Percentiles rank a stretch among this genome's conserved stretches.
phyloP scores from a whole-genome alignment of 2,888 invertebrate genomes.

The Phortica magna region DNA sequence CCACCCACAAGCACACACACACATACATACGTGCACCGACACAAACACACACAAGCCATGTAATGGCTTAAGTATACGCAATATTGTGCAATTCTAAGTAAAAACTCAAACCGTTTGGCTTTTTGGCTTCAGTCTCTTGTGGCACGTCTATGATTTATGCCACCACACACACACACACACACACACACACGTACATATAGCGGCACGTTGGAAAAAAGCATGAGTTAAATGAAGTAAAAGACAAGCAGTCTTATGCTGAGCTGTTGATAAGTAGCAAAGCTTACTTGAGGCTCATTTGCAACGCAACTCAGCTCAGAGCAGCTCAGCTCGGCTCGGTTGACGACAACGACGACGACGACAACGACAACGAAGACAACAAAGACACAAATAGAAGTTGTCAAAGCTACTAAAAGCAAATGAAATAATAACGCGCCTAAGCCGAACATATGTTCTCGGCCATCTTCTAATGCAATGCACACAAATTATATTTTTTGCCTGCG shows the following conservation, averaged over 20 bases:
- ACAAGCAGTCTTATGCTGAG: slow-evolving; percentile 11
- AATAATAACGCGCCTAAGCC: slow-evolving; percentile 20
- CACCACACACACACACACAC: background rate
- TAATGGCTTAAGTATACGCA: background rate
- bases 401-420: slow-evolving; percentile 1
- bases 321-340: background rate
- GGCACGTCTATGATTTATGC: slow-evolving; percentile 11
- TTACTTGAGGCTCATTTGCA: slow-evolving; percentile 18
- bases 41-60: background rate
- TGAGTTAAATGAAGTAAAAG: slow-evolving; percentile 8
- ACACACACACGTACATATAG: background rate
- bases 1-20: too few relatives aligned
- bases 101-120: background rate
- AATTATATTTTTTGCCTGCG: background rate
- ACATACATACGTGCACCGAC: background rate
- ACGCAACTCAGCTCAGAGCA: background rate
- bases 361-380: background rate
- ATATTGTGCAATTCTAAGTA: background rate
- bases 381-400: background rate
- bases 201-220: background rate
- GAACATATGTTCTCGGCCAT: slow-evolving; percentile 17
- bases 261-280: slow-evolving; percentile 18
- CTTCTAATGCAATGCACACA: background rate
- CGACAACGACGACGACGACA: background rate
- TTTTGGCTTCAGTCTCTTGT: background rate